Conservation (phyloP, 2,888 invertebrate species). For the Tenodera sinensis region DNA sequence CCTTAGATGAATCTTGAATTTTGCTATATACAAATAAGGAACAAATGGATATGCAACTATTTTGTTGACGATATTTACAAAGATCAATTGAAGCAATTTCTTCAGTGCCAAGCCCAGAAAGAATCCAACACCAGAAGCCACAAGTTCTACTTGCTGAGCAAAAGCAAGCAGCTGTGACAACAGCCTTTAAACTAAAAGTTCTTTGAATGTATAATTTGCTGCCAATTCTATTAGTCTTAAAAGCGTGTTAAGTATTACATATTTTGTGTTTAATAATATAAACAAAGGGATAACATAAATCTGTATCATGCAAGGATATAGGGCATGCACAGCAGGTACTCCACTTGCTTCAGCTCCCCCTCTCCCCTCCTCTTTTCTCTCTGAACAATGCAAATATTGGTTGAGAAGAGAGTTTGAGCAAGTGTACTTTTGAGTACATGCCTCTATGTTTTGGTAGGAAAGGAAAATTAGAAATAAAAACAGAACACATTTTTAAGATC, state of each 20-base stretch:
- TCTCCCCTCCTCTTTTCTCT: too few relatives aligned
- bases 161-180: neutral
- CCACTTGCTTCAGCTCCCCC: too few relatives aligned
- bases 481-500: neutral
- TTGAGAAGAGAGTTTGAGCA: too few relatives aligned
- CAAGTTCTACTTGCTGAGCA: neutral
- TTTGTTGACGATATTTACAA: too few relatives aligned
- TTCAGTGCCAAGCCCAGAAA: neutral
- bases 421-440: too few relatives aligned
- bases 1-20: too few relatives aligned
- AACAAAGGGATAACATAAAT: neutral
- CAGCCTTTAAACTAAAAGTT: neutral
- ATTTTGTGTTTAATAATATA: neutral
- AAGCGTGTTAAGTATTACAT: neutral
- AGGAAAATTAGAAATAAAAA: neutral
- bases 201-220: neutral
- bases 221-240: neutral
- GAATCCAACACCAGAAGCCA: neutral
- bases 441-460: too few relatives aligned
- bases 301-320: neutral
- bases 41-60: too few relatives aligned
- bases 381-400: too few relatives aligned
- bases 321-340: too few relatives aligned
- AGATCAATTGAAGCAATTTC: too few relatives aligned
- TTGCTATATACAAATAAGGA: too few relatives aligned